Conservation (phyloP, 1,140 invertebrate genomes). For the Achatina immaculata region DNA sequence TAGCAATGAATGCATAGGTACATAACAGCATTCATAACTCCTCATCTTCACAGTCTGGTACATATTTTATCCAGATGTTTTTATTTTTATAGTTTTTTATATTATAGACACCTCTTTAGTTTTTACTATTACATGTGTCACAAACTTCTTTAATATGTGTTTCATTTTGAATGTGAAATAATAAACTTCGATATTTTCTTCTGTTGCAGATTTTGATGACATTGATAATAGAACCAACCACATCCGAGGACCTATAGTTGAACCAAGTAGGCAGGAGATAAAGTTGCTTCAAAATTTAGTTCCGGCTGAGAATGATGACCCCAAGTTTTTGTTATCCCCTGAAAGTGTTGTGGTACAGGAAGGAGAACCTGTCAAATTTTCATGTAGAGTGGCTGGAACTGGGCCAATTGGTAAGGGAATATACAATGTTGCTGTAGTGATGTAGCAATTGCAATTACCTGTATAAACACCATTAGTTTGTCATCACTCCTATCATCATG, state of each 20-base stretch:
- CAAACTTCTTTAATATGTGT: too few relatives aligned
- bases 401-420: constrained; percentile 59
- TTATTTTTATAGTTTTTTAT: too few relatives aligned
- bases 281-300: constrained; percentile 56
- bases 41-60: too few relatives aligned
- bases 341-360: constrained; percentile 58
- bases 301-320: constrained; percentile 59
- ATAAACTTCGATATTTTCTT: too few relatives aligned
- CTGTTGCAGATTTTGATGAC: neutral
- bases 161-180: too few relatives aligned
- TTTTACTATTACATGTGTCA: too few relatives aligned
- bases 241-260: constrained; percentile 41
- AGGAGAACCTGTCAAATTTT: constrained; percentile 63
- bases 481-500: too few relatives aligned
- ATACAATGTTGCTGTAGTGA: neutral
- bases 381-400: constrained; percentile 60
- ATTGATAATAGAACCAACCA: neutral
- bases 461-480: neutral
- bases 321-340: constrained; percentile 61
- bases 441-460: neutral
- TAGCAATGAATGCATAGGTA: too few relatives aligned
- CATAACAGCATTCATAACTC: too few relatives aligned
- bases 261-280: constrained; percentile 41
- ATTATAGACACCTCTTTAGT: too few relatives aligned
- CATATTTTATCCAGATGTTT: too few relatives aligned